These are phyloP conservation scores for Glyphotaelius pellucidus DNA, from an alignment of 2,888 invertebrate species.

Conservation along the genomic window DNA sequence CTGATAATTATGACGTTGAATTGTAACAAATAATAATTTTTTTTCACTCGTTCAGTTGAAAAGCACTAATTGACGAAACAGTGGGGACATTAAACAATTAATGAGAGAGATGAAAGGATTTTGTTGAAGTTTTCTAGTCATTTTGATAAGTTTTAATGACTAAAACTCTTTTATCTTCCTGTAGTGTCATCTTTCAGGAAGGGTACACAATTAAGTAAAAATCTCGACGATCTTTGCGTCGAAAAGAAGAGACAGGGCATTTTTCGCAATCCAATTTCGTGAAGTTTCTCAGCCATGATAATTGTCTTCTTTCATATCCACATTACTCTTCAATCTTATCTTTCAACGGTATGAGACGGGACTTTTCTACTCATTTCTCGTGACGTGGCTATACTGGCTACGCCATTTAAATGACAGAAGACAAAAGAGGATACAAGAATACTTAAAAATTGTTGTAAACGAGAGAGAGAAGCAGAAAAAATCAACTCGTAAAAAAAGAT, in stretches of 20 bases:
- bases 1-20: no score
- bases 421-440: background rate
- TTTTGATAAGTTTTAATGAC: background rate
- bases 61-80: no score
- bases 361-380: background rate
- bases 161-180: background rate
- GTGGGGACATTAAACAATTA: background rate
- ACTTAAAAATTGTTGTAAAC: no score
- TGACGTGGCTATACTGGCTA: background rate
- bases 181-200: background rate
- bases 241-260: background rate
- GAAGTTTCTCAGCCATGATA: background rate
- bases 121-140: background rate
- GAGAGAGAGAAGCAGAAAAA: no score
- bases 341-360: background rate
- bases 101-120: background rate
- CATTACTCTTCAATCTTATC: background rate
- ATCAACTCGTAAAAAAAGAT: no score
- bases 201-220: background rate
- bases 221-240: background rate
- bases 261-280: background rate
- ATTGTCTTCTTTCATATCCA: background rate
- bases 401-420: background rate
- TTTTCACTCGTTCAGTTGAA: no score
- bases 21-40: no score